Conservation (phyloP, 2,888 invertebrate species). For the Lottia scabra region DNA sequence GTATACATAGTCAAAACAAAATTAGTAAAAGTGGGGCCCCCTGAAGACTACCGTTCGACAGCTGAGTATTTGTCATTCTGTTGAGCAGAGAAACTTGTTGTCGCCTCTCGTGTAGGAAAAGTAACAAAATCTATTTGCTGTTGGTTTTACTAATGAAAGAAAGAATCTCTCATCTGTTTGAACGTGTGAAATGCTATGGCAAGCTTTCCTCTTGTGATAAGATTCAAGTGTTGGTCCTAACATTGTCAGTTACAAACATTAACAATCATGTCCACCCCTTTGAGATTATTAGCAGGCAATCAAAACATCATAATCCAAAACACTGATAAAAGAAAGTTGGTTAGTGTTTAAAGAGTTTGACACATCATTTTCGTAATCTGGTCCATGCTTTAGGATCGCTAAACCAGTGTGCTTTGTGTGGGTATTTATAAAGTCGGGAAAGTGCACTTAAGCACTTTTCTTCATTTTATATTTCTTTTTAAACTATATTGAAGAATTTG, state of each 20-base stretch:
- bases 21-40: background rate
- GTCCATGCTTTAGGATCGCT: no score
- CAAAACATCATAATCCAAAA: background rate
- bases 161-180: background rate
- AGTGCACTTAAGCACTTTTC: no score
- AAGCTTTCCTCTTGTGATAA: background rate
- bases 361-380: no score
- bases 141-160: constrained; percentile 1
- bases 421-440: no score
- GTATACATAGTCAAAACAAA: background rate
- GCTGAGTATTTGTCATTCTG: background rate
- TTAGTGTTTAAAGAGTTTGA: no score
- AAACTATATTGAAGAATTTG: no score
- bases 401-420: no score
- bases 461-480: no score
- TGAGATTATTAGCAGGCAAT: constrained; percentile 1
- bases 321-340: no score
- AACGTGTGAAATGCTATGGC: background rate
- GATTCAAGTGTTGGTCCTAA: background rate
- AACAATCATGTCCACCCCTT: constrained; percentile 4
- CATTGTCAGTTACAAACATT: background rate
- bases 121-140: constrained; percentile 4
- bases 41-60: background rate
- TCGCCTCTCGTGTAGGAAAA: background rate
- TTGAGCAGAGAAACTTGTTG: background rate